phyloP scores from a whole-genome alignment of 1,140 invertebrate genomes.

The Caerostris extrusa region DNA sequence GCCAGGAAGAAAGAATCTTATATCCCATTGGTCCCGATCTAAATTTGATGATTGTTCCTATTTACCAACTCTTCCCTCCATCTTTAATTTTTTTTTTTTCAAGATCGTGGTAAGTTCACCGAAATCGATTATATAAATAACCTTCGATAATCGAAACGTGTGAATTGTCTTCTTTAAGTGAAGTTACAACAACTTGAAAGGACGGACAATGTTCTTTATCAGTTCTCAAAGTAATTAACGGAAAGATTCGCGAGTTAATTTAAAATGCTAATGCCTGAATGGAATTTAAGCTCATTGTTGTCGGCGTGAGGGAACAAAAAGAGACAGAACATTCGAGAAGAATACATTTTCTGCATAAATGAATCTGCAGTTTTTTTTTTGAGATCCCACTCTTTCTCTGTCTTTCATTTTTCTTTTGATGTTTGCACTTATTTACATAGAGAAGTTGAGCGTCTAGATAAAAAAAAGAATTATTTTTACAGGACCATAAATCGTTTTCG shows the following conservation, averaged over 20 bases:
- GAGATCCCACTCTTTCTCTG: not conserved
- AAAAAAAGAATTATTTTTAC: not conserved
- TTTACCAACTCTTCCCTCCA: not conserved
- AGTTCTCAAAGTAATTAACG: constrained; percentile 56
- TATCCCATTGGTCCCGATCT: not conserved
- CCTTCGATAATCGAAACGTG: constrained; percentile 38
- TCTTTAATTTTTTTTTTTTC: not conserved
- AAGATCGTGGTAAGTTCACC: not conserved
- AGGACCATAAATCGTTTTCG: not conserved
- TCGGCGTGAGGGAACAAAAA: not conserved
- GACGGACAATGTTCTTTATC: constrained; percentile 55
- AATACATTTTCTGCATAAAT: constrained; percentile 25
- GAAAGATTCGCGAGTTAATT: not conserved
- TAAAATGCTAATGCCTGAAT: constrained; percentile 50
- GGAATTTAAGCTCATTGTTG: not conserved
- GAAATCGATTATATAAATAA: constrained; percentile 63
- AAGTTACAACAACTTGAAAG: constrained; percentile 46
- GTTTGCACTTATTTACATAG: constrained; percentile 39
- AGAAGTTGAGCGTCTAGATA: not conserved
- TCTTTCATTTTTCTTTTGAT: not conserved
- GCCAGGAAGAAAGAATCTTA: too few relatives aligned
- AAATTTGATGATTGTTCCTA: not conserved
- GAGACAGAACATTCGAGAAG: not conserved
- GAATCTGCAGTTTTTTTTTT: not conserved
- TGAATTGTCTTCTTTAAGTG: constrained; percentile 56